Evolutionary conservation across 2,113 vertebrate species (phyloP).

Genomic region (Salvelinus namaycush): DNA sequence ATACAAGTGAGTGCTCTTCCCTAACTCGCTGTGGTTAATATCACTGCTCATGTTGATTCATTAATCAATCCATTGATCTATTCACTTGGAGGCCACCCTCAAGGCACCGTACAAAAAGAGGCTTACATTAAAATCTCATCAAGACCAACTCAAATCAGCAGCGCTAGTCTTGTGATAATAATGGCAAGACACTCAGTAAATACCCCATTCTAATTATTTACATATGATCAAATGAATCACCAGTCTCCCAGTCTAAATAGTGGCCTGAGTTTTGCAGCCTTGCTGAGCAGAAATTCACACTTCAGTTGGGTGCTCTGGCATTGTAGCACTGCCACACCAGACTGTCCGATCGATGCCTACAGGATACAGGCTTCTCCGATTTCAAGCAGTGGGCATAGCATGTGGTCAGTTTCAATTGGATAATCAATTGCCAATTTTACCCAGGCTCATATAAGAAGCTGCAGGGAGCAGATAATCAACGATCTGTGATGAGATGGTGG

Average conservation of each 20-base stretch:
- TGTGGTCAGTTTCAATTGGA: constrained; percentile 47
- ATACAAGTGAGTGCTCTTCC: constrained; percentile 6
- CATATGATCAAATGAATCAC: constrained; percentile 3
- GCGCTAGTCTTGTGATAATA: background rate
- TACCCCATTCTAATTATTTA: constrained; percentile 5
- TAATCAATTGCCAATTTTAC: constrained; percentile 50
- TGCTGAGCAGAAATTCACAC: background rate
- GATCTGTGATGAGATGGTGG: constrained; percentile 15
- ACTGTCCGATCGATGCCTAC: constrained; percentile 33
- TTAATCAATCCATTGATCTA: constrained; percentile 38
- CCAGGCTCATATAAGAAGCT: constrained; percentile 35
- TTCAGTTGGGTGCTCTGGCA: background rate
- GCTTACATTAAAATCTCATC: constrained; percentile 1
- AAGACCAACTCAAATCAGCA: background rate
- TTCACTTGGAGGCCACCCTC: background rate
- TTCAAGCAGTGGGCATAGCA: constrained; percentile 31
- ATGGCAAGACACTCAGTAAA: background rate
- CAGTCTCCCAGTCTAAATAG: background rate
- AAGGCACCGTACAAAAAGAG: background rate
- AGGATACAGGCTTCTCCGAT: constrained; percentile 40
- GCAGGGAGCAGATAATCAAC: constrained; percentile 33
- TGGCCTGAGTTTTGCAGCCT: background rate
- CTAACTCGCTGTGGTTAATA: constrained; percentile 28
- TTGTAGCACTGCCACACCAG: background rate
- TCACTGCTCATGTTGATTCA: constrained; percentile 36